These are phyloP conservation scores for Hypsibius dujardini DNA, from an alignment of 1,140 invertebrate genomes.

Conservation along the genomic window DNA sequence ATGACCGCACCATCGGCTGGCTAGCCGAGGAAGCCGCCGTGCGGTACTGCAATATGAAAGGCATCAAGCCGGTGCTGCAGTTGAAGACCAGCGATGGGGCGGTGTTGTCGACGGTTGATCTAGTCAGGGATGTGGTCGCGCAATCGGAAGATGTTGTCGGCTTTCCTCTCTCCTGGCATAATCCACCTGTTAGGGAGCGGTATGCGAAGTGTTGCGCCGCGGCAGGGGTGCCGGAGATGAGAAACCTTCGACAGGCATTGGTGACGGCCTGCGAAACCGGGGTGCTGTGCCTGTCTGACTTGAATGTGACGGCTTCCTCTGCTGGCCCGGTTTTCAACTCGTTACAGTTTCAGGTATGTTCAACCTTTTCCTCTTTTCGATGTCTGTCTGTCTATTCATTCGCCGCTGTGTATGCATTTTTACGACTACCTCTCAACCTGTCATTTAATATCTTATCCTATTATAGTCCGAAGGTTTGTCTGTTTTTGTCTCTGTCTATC, in stretches of 20 bases:
- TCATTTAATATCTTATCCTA: no score
- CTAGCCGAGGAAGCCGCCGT: conserved; percentile 26
- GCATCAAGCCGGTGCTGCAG: conserved; percentile 30
- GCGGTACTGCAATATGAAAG: conserved; percentile 28
- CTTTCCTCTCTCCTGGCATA: conserved; percentile 31
- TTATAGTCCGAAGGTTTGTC: no score
- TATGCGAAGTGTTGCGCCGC: conserved; percentile 31
- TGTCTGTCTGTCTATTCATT: no score
- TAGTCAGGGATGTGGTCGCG: conserved; percentile 29
- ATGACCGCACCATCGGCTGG: conserved; percentile 25
- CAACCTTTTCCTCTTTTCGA: no score
- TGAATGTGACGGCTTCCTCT: not conserved
- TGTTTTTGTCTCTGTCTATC: no score
- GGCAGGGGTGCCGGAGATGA: not conserved
- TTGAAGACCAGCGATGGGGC: conserved; percentile 34
- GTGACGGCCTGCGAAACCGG: not conserved
- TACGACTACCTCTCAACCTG: no score
- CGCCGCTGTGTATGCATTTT: no score
- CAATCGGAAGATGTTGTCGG: conserved; percentile 31
- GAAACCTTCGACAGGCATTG: not conserved
- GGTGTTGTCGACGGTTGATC: conserved; percentile 31
- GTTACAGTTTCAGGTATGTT: not conserved
- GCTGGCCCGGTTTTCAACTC: not conserved
- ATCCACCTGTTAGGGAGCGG: conserved; percentile 30
- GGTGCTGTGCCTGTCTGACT: not conserved